Base-by-base conservation (phyloP, 2,113 vertebrate species). In the Fulica atra region DNA sequence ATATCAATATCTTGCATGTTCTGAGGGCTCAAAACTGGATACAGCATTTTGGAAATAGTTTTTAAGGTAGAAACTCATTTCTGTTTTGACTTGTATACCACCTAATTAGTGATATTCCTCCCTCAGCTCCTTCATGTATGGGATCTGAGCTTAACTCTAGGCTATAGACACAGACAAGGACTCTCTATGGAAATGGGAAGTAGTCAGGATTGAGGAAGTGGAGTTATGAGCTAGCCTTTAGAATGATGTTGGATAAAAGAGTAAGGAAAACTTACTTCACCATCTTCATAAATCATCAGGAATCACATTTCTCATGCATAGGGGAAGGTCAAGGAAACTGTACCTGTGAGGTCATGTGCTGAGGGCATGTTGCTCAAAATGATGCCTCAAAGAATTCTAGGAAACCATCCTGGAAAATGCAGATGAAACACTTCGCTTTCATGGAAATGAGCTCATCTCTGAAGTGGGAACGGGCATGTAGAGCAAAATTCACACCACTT, bases 71-170 rank as follows among this genome's bases (percentile, higher is more conserved):
- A 54, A 88, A 53, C 2, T 23, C 6, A 6, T 42, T 74, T 66
- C n/a, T 73, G 25, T 6, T 88, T 66, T 74, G 5, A 65, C 5
- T 15, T 38, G 12, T 0, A 0, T 29, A 28, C 1, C 15, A 10
- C 19, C 50, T 33, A 77, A 77, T 33, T 91, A 42, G 18, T 29
- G 20, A 88, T 20, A 42, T 61, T 59, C 18, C 11, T 80, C 40
- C 11, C 10, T 16, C 20, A 40, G 2, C 9, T 60, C 8, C 16
- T 76, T 72, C 1, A 0, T 21, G 6, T 46, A 33, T 28, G 7
- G 25, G 13, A 4, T 35, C 26, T 78, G 46, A 86, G 4, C 25
- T 38, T 17, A 64, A 29, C 16, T 71, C 56, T 71, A 50, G 11
- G 17, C 35, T 74, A 23, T 35, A 73, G 29, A 31, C 38, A 56